Percentiles rank a stretch among this genome's conserved stretches.
These are phyloP conservation scores for Dascyllus trimaculatus DNA, from an alignment of 2,113 vertebrate genomes.

Conservation along the genomic window DNA sequence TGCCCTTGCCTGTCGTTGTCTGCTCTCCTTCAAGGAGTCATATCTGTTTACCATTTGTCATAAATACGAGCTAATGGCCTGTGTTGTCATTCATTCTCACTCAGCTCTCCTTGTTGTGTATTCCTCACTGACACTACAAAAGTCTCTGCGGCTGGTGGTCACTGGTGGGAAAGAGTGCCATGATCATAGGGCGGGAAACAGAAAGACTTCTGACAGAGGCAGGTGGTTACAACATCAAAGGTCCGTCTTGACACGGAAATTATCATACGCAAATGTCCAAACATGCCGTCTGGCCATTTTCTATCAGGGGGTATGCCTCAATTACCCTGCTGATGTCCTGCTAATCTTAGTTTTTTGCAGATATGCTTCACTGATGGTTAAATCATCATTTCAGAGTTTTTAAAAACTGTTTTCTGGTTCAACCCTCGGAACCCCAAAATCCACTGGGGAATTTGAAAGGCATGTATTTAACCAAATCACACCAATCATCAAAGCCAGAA, in stretches of 20 bases:
- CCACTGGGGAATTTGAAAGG: too few species aligned
- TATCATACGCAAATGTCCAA: background rate
- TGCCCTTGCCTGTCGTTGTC: background rate
- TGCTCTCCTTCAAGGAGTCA: background rate
- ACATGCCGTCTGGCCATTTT: background rate
- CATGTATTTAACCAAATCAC: too few species aligned
- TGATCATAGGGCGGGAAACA: slow-evolving; percentile 18
- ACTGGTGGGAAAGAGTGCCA: background rate
- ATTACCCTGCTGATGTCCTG: slow-evolving; percentile 3
- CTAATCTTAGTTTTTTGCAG: background rate
- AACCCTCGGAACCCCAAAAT: too few species aligned
- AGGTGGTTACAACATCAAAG: slow-evolving; percentile 58
- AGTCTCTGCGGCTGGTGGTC: slow-evolving; percentile 5
- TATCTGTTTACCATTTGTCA: slow-evolving; percentile 23
- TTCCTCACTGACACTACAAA: background rate
- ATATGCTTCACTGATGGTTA: background rate
- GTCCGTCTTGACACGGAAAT: slow-evolving; percentile 39
- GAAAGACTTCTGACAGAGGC: slow-evolving; percentile 17
- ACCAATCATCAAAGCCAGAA: background rate
- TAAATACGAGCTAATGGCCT: slow-evolving; percentile 15
- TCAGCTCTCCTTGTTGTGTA: slow-evolving; percentile 12
- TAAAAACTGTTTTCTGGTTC: too few species aligned
- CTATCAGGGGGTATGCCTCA: slow-evolving; percentile 20
- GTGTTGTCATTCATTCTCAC: slow-evolving; percentile 14
- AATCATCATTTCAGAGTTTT: background rate